Evolutionary conservation across 2,113 vertebrate genomes (phyloP), one percentile per base, ranked within the genome.

Genomic region (Hyaena hyaena): DNA sequence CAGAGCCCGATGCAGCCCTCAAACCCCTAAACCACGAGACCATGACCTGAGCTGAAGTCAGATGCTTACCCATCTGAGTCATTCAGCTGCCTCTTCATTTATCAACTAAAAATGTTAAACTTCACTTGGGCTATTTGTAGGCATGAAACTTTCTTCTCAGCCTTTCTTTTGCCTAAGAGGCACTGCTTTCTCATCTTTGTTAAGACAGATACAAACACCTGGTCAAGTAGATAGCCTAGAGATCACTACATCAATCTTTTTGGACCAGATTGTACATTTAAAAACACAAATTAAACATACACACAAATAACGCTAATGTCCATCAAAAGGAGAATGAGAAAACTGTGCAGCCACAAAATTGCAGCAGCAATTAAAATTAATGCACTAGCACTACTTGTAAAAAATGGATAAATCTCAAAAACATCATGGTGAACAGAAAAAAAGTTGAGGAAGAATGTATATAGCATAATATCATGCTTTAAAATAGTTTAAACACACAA

Each of bases 181-280:
- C 66, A 45, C 35, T 50, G n/a, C 58, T 83, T 82, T 90, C 80
- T 96, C 94, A 95, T 90, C 85, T 87, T 90, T 77, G 80, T 92
- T 97, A 69, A 96, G 68, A 90, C 74, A 96, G 33, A 94, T 68
- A 66, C n/a, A 96, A 93, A 96, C 79, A 87, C 48, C 87, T 83
- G 68, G 50, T 77, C 89, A 94, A 95, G 55, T 53, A 85, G 88
- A 95, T 43, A 92, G 48, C 63, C 91, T 95, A 17, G 55, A 85
- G 69, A 92, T 79, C 85, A 31, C 24, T 68, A 43, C 33, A 85
- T 74, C 55, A 92, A 92, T 92, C 83, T 85, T 91, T 86, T 61
- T 50, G 76, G 55, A 97, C 68, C 31, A 71, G 19, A 87, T 17
- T 58, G 2, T 15, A 55, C 21, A 77, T 90, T 87, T 90, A 69